Conservation (phyloP, 1,140 invertebrate species). For the Chelonus insularis region DNA sequence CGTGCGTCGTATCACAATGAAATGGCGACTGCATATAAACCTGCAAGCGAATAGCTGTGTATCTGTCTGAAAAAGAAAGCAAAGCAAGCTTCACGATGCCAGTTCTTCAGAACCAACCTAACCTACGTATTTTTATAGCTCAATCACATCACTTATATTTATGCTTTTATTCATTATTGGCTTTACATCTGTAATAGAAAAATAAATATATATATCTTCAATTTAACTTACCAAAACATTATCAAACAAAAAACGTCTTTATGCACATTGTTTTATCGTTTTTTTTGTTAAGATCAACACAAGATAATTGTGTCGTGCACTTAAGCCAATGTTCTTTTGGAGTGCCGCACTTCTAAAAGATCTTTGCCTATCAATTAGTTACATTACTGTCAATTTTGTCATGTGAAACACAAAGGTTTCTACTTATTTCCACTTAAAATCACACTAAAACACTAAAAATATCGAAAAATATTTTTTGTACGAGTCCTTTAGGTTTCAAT, state of each 20-base stretch:
- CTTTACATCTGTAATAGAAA: background rate
- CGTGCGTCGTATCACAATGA: constrained; percentile 8
- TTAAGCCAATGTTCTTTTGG: no score
- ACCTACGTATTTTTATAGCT: constrained; percentile 46
- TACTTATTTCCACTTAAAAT: no score
- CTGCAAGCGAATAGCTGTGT: constrained; percentile 14
- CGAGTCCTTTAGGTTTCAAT: no score
- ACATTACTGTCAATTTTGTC: no score
- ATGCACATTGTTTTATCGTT: constrained; percentile 17
- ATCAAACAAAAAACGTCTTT: constrained; percentile 10
- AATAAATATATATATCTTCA: no score
- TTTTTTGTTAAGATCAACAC: constrained; percentile 30
- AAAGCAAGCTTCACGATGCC: constrained; percentile 44
- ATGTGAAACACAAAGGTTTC: no score
- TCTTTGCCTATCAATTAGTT: no score
- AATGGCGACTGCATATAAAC: constrained; percentile 23
- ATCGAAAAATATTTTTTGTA: no score
- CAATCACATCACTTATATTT: constrained; percentile 26
- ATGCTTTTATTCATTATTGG: background rate
- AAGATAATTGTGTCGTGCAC: constrained; percentile 22
- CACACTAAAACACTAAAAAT: no score
- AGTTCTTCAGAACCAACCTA: constrained; percentile 47
- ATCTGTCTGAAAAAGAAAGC: constrained; percentile 33
- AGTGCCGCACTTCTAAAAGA: no score
- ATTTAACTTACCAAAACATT: constrained; percentile 31